These are phyloP conservation scores for Drosophila sp. DNA, from an alignment of 1,140 invertebrate genomes.

Conservation along the genomic window DNA sequence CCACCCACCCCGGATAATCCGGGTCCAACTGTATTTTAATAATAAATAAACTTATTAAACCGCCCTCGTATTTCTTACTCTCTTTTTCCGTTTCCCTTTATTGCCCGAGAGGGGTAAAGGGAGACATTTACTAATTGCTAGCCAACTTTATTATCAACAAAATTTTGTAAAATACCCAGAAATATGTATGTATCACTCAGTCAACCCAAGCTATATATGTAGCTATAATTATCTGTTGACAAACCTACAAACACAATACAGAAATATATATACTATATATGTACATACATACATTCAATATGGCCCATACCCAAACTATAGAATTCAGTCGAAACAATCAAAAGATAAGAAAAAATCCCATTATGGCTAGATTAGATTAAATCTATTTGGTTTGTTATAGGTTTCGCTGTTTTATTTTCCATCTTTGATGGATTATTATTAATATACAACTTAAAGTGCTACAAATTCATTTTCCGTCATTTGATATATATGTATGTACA, in stretches of 20 bases:
- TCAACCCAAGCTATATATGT: neutral
- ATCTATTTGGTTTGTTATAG: conserved; percentile 14
- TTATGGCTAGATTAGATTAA: conserved; percentile 57
- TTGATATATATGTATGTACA: neutral
- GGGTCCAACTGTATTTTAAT: too few species aligned
- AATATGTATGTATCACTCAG: neutral
- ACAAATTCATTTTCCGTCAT: conserved; percentile 52
- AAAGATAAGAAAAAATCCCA: conserved; percentile 59
- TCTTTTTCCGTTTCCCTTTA: neutral
- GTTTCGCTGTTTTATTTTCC: conserved; percentile 21
- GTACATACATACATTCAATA: conserved; percentile 15
- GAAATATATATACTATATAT: neutral
- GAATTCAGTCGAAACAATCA: conserved; percentile 37
- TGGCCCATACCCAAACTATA: conserved; percentile 46
- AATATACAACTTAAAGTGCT: conserved; percentile 43
- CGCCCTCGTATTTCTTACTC: neutral
- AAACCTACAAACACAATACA: neutral
- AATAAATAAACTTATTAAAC: too few species aligned
- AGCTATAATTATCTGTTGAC: neutral
- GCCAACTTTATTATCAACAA: neutral
- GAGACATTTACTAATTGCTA: neutral
- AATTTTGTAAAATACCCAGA: neutral
- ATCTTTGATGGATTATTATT: conserved; percentile 28
- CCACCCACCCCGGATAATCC: too few species aligned
- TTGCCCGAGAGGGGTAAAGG: too few species aligned